These are phyloP conservation scores for Pseudotriccus pelzelni DNA, from an alignment of 2,797 vertebrate genomes.

Conservation along the genomic window DNA sequence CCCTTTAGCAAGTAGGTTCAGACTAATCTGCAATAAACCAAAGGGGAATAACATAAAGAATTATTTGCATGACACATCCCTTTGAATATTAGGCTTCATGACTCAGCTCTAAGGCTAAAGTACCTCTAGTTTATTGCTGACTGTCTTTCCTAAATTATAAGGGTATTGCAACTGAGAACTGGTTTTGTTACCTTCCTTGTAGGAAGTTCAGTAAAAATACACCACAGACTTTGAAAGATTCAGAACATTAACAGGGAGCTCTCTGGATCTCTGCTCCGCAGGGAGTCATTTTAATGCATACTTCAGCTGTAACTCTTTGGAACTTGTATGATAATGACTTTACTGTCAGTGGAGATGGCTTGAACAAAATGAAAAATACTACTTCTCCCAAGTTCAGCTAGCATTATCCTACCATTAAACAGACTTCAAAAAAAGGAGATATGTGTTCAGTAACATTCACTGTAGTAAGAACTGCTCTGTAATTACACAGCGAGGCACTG, in stretches of 20 bases:
- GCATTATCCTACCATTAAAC: slow-evolving; percentile 29
- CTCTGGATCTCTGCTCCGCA: slow-evolving; percentile 28
- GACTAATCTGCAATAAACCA: neutral
- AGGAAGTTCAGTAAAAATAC: slow-evolving; percentile 28
- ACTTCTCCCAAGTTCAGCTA: slow-evolving; percentile 22
- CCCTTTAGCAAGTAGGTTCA: neutral
- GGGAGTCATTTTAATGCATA: slow-evolving; percentile 47
- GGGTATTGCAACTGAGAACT: slow-evolving; percentile 11
- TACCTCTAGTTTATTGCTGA: neutral
- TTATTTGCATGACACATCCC: neutral
- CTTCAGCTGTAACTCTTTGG: slow-evolving; percentile 43
- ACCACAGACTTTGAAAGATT: neutral
- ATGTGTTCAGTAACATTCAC: neutral
- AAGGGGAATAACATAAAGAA: neutral
- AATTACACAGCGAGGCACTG: neutral
- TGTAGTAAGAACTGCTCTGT: neutral
- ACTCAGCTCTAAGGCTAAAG: neutral
- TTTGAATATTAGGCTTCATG: neutral
- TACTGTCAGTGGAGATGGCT: slow-evolving; percentile 12
- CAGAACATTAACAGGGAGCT: slow-evolving; percentile 12
- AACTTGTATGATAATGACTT: slow-evolving; percentile 39
- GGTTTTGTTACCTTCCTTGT: neutral
- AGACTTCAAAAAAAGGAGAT: slow-evolving; percentile 3
- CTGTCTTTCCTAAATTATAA: neutral
- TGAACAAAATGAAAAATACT: slow-evolving; percentile 34